Conservation (phyloP, 2,888 invertebrate species). For the Zaprionus obscuricornis region DNA sequence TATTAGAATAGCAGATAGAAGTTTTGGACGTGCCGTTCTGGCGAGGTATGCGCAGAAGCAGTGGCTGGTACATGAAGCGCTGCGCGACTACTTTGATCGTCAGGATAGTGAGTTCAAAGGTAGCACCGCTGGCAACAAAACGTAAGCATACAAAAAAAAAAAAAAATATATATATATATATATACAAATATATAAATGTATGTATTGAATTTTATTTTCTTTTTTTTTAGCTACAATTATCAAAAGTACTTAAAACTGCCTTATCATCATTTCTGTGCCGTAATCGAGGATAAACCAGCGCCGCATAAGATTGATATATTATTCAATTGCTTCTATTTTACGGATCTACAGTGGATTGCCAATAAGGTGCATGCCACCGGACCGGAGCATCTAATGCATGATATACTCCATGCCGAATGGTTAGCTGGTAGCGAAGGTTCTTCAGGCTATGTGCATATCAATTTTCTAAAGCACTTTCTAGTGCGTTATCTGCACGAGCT, state of each 20-base stretch:
- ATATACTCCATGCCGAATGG: conserved; percentile 85
- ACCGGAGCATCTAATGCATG: conserved; percentile 90
- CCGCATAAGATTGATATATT: conserved; percentile 84
- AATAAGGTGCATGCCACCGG: conserved; percentile 91
- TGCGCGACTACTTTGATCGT: conserved; percentile 79
- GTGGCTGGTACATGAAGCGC: conserved; percentile 79
- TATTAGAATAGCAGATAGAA: conserved; percentile 82
- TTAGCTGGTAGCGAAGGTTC: conserved; percentile 52
- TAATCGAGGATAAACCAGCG: conserved; percentile 74
- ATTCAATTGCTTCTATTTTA: conserved; percentile 88
- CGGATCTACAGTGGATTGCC: conserved; percentile 90
- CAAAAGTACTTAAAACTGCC: conserved; percentile 93
- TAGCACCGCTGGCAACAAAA: conserved; percentile 45
- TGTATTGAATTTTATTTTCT: neutral
- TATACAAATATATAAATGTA: no score
- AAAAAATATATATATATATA: no score
- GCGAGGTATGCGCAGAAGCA: conserved; percentile 79
- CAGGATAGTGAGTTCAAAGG: conserved; percentile 76
- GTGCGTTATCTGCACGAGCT: conserved; percentile 89
- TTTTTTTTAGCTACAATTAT: conserved; percentile 87
- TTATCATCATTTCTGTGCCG: conserved; percentile 87
- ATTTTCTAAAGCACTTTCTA: conserved; percentile 86
- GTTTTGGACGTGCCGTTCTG: conserved; percentile 77
- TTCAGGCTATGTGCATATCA: conserved; percentile 80
- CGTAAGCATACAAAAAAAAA: no score